Evolutionary conservation across 2,113 vertebrate genomes (phyloP).

Genomic region (Acanthochromis polyacanthus): DNA sequence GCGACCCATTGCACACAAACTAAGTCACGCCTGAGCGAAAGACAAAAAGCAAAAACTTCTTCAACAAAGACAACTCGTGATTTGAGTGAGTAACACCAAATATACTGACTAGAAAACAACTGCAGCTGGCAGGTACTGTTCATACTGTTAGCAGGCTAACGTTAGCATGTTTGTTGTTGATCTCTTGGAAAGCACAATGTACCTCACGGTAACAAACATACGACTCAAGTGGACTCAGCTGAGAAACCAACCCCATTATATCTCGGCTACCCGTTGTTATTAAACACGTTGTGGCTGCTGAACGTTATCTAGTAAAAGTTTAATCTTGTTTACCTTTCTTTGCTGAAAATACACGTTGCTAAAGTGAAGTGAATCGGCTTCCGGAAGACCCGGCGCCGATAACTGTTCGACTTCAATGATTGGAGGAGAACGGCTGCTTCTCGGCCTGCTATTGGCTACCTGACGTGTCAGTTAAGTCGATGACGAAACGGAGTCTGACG

Average conservation of each 20-base stretch:
- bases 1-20: slow-evolving; percentile 86
- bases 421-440: slow-evolving; percentile 26
- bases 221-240: rapidly evolving
- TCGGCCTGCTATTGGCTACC: slow-evolving; percentile 41
- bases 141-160: slow-evolving; percentile 34
- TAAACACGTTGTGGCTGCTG: too few relatives aligned
- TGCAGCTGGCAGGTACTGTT: neutral
- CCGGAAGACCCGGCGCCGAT: neutral
- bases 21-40: neutral
- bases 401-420: slow-evolving; percentile 23
- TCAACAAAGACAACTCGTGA: neutral
- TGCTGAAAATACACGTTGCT: slow-evolving; percentile 49
- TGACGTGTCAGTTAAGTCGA: slow-evolving; percentile 21
- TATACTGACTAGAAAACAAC: neutral
- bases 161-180: slow-evolving; percentile 68
- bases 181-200: slow-evolving; percentile 4
- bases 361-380: neutral
- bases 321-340: slow-evolving; percentile 60
- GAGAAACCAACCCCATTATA: neutral
- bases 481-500: neutral
- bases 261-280: rapidly evolving
- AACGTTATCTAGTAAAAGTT: neutral
- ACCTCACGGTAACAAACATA: neutral
- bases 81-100: neutral
- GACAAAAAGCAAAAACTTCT: neutral